phyloP scores from a whole-genome alignment of 2,113 vertebrate genomes.

The Chitala chitala region DNA sequence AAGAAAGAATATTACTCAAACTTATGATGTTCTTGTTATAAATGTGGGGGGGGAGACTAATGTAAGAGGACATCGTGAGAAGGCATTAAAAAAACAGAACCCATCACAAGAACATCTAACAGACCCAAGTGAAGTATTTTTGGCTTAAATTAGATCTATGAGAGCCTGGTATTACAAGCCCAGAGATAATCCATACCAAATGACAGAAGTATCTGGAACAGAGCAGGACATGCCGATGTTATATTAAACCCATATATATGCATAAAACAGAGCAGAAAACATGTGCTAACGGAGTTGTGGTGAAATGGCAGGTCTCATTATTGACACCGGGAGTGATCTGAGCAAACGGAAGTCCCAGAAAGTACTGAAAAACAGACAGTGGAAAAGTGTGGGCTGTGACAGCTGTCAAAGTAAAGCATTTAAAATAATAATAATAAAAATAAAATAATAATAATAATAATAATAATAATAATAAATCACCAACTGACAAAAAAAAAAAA shows the following conservation, averaged over 20 bases:
- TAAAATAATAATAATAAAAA: neutral
- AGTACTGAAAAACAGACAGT: neutral
- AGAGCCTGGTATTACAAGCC: constrained; percentile 21
- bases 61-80: constrained; percentile 23
- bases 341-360: neutral
- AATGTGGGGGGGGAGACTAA: constrained; percentile 8
- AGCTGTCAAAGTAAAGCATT: neutral
- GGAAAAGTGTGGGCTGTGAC: neutral
- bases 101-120: constrained; percentile 25
- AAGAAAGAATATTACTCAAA: neutral
- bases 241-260: constrained; percentile 26
- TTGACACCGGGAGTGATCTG: neutral
- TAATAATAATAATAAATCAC: too few species aligned
- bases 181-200: constrained; percentile 37
- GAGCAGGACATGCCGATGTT: constrained; percentile 13
- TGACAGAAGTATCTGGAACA: constrained; percentile 28
- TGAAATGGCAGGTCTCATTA: neutral
- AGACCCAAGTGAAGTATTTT: constrained; percentile 27
- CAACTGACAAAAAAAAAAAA: too few species aligned
- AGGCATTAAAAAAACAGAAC: constrained; percentile 26
- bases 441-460: too few species aligned
- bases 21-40: neutral
- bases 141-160: constrained; percentile 23
- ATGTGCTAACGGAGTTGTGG: neutral
- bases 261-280: constrained; percentile 13